Conservation (phyloP, 2,888 invertebrate genomes). For the Amiota minor region DNA sequence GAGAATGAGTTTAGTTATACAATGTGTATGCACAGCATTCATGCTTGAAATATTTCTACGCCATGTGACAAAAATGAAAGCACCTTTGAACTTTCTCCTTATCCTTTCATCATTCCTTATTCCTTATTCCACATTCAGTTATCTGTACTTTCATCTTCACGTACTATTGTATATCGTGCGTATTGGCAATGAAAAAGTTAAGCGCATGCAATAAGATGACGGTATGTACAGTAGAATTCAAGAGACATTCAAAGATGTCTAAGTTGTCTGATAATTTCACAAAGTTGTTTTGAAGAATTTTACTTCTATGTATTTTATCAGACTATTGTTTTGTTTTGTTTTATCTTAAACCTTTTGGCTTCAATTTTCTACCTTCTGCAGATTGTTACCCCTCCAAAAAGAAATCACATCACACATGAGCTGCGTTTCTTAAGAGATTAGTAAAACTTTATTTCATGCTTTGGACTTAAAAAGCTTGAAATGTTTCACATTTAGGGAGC, state of each 20-base stretch:
- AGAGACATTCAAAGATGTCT: background rate
- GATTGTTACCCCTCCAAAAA: background rate
- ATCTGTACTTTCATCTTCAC: background rate
- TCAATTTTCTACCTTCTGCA: background rate
- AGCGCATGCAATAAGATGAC: background rate
- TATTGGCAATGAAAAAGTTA: slow-evolving; percentile 17
- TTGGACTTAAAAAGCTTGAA: background rate
- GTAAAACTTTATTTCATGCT: background rate
- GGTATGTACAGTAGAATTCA: background rate
- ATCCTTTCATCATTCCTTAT: no score
- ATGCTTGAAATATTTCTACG: slow-evolving; percentile 24
- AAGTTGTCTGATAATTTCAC: slow-evolving; percentile 9
- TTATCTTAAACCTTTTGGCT: background rate
- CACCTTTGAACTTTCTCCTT: background rate
- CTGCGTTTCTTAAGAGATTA: slow-evolving; percentile 1
- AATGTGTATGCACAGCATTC: background rate
- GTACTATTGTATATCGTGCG: background rate
- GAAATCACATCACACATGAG: background rate
- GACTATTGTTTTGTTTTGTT: background rate
- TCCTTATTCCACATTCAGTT: no score
- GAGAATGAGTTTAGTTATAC: background rate
- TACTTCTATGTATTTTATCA: background rate
- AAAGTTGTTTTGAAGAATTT: slow-evolving; percentile 7
- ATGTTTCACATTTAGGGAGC: slow-evolving; percentile 7
- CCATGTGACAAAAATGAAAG: slow-evolving; percentile 24